Percentiles rank a stretch among this genome's conserved stretches.
Conservation (phyloP, 2,113 vertebrate genomes). For the Mormyrus lacerda region DNA sequence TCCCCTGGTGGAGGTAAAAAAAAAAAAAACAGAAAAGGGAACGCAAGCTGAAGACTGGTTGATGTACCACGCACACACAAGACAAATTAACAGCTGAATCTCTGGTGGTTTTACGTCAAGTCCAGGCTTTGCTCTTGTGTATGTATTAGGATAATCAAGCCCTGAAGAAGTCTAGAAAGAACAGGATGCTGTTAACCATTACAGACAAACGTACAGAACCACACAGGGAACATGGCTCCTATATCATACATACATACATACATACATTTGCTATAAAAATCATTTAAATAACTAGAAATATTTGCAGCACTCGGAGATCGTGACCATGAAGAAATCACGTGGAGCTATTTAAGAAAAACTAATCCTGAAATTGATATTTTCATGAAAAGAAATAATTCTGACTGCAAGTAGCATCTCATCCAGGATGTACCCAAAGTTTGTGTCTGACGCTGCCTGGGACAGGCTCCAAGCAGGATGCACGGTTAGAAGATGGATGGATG, state of each 20-base stretch:
- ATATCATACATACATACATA: not conserved
- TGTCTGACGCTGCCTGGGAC: not conserved
- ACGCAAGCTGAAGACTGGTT: not conserved
- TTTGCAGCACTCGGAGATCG: not conserved
- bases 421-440: not conserved
- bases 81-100: conserved; percentile 4
- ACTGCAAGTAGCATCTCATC: not conserved
- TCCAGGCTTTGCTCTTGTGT: not conserved
- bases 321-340: not conserved
- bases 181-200: not conserved
- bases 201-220: not conserved
- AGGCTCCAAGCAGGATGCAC: not conserved
- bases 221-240: not conserved
- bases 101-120: not conserved
- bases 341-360: not conserved
- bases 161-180: not conserved
- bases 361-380: not conserved
- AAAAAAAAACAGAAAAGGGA: conserved; percentile 8
- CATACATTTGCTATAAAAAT: not conserved
- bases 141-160: not conserved
- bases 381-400: not conserved
- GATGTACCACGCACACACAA: not conserved
- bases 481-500: not conserved
- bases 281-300: not conserved
- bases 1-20: conserved; percentile 28